Conservation (phyloP, 2,113 vertebrate species). For the Eurypyga helias region DNA sequence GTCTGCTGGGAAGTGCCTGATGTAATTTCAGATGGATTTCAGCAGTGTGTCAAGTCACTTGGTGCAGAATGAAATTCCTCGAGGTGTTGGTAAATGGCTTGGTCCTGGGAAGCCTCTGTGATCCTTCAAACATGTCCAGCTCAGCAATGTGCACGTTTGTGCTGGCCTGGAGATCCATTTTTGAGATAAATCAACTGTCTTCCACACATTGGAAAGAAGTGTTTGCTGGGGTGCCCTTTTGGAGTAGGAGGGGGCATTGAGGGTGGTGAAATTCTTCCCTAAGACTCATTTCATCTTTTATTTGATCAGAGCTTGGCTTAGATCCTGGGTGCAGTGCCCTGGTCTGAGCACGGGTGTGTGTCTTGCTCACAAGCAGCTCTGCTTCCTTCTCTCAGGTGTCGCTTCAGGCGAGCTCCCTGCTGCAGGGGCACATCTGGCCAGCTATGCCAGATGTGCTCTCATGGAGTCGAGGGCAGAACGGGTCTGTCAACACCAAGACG, state of each 20-base stretch:
- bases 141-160: background rate
- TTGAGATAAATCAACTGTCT: background rate
- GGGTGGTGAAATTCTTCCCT: background rate
- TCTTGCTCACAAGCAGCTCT: background rate
- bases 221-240: background rate
- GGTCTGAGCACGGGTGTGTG: accelerated
- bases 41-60: background rate
- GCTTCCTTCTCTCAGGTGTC: background rate
- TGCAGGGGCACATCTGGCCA: background rate
- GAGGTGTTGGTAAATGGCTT: constrained; percentile 1
- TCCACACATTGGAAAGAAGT: accelerated
- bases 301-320: background rate
- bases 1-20: constrained; percentile 23
- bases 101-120: background rate
- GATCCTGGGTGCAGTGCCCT: accelerated
- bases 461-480: background rate
- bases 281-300: background rate
- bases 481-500: background rate
- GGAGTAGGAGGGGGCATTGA: accelerated
- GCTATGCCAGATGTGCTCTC: background rate
- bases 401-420: background rate
- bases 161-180: background rate
- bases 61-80: constrained; percentile 17
- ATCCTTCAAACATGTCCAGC: background rate
- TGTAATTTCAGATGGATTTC: constrained; percentile 18